Percentiles rank a stretch among this genome's conserved stretches.
Conservation (phyloP, 2,113 vertebrate genomes). For the Saguinus midas region DNA sequence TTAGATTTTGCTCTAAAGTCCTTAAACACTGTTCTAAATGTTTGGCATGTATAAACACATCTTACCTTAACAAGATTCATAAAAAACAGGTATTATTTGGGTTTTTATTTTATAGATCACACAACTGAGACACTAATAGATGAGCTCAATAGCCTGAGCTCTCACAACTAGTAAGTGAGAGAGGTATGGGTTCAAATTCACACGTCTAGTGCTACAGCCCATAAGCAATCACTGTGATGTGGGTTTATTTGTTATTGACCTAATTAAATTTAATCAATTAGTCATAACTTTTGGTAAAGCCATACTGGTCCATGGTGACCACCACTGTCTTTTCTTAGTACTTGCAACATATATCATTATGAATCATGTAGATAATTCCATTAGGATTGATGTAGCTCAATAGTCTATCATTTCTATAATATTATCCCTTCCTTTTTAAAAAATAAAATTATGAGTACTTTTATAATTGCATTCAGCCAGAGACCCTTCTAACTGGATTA, state of each 20-base stretch:
- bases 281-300: neutral
- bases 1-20: neutral
- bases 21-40: neutral
- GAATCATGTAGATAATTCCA: constrained; percentile 5
- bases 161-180: neutral
- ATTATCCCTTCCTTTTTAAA: neutral
- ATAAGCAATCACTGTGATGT: neutral
- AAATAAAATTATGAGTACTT: constrained; percentile 49
- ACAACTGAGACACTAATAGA: neutral
- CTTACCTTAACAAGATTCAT: neutral
- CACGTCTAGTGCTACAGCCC: neutral
- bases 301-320: neutral
- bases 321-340: neutral
- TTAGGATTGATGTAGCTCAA: neutral
- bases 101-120: constrained; percentile 27
- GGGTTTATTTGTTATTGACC: neutral
- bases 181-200: neutral
- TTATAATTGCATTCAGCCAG: constrained; percentile 62
- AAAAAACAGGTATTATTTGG: neutral
- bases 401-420: constrained; percentile 22
- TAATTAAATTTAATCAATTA: constrained; percentile 36
- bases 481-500: constrained; percentile 60
- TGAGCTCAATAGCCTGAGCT: neutral
- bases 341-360: constrained; percentile 9
- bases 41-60: neutral